Percentiles rank a stretch among this genome's conserved stretches.
Evolutionary conservation across 2,888 invertebrate genomes (phyloP).

Genomic region (Thumatha senex): DNA sequence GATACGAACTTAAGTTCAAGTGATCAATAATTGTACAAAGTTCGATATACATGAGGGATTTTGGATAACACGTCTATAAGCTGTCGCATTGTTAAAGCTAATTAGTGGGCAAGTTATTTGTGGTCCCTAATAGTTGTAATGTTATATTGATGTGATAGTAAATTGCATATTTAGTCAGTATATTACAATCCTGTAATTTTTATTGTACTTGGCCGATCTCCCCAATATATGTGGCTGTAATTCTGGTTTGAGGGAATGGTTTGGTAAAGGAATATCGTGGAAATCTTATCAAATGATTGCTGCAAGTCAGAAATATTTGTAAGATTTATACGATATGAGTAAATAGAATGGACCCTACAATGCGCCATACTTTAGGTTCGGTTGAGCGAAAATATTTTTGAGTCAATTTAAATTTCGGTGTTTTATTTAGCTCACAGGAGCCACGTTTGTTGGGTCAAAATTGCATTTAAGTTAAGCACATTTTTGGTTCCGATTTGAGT

Average conservation of each 20-base stretch:
- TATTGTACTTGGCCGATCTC: constrained; percentile 65
- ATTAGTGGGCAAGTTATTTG: constrained; percentile 62
- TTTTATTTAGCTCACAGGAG: constrained; percentile 31
- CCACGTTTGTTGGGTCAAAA: constrained; percentile 52
- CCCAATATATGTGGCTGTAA: constrained; percentile 52
- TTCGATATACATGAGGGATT: constrained; percentile 54
- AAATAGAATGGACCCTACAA: constrained; percentile 38
- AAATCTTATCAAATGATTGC: constrained; percentile 20
- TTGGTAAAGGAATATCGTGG: constrained; percentile 30
- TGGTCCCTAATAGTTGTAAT: constrained; percentile 71
- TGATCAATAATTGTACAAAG: constrained; percentile 54
- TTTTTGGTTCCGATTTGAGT: constrained; percentile 57
- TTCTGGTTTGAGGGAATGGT: constrained; percentile 41
- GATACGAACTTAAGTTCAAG: constrained; percentile 31
- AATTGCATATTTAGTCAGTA: constrained; percentile 70
- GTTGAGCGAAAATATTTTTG: constrained; percentile 23
- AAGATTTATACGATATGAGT: constrained; percentile 24
- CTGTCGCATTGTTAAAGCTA: constrained; percentile 72
- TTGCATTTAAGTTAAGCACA: constrained; percentile 53
- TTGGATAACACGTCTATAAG: constrained; percentile 64
- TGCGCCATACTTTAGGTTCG: constrained; percentile 36
- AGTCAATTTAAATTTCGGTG: constrained; percentile 26
- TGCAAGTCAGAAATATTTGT: constrained; percentile 11
- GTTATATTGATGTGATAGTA: constrained; percentile 74
- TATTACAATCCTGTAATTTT: constrained; percentile 60